These are phyloP conservation scores for Ciconia boyciana DNA, from an alignment of 2,113 vertebrate species.

Conservation along the genomic window DNA sequence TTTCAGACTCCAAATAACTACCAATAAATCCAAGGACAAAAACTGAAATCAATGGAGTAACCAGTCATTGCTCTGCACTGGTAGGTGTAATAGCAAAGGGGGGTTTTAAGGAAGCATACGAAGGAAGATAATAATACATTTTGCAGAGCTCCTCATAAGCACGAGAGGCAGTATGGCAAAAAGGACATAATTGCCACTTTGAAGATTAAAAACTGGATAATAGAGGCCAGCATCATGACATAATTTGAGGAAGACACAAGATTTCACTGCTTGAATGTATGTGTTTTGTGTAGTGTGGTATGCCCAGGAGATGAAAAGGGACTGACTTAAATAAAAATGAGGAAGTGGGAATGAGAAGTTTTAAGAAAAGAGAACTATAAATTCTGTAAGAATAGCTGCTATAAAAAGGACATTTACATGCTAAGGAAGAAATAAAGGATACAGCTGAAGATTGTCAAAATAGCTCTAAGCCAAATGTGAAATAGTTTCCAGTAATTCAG, in stretches of 20 bases:
- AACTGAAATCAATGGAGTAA: background rate
- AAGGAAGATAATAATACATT: background rate
- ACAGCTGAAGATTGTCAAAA: constrained; percentile 53
- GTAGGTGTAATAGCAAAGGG: background rate
- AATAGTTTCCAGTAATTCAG: constrained; percentile 36
- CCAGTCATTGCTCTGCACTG: background rate
- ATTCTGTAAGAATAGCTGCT: constrained; percentile 31
- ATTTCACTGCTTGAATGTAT: background rate
- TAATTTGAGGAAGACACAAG: constrained; percentile 1
- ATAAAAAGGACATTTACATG: constrained; percentile 45
- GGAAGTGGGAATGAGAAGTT: constrained; percentile 32
- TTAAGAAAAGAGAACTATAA: constrained; percentile 53
- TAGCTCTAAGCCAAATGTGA: constrained; percentile 33
- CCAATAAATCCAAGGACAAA: background rate
- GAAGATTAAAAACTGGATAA: background rate
- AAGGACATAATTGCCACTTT: background rate
- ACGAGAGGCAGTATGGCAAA: background rate
- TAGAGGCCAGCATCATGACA: background rate
- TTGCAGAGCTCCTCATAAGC: background rate
- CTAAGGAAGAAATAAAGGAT: constrained; percentile 51
- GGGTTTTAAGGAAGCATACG: background rate
- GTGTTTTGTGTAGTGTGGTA: background rate
- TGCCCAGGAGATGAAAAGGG: background rate
- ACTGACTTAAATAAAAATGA: constrained; percentile 17
- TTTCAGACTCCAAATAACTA: background rate